phyloP scores from a whole-genome alignment of 1,140 invertebrate genomes.

The Leptinotarsa defecta region DNA sequence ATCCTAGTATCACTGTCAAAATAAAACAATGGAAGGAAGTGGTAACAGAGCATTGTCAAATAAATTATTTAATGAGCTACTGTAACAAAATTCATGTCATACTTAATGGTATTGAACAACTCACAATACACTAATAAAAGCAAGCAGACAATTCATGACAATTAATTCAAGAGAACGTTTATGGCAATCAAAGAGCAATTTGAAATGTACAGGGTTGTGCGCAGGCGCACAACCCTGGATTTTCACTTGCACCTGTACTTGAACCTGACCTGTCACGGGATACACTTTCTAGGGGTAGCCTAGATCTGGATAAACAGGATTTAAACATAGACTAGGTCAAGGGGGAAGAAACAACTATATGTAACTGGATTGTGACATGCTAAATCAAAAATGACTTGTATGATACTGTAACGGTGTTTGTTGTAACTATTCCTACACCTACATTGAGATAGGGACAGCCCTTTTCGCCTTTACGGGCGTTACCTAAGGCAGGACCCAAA shows the following conservation, averaged over 20 bases:
- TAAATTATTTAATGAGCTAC: slow-evolving; percentile 7
- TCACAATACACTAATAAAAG: slow-evolving; percentile 1
- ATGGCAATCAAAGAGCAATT: background rate
- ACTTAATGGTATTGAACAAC: background rate
- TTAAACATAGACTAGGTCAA: slow-evolving; percentile 40
- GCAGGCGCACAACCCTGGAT: slow-evolving; percentile 31
- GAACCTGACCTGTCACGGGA: slow-evolving; percentile 54
- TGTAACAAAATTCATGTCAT: background rate
- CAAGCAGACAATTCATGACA: background rate
- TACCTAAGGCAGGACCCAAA: slow-evolving; percentile 47
- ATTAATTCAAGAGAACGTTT: slow-evolving; percentile 9
- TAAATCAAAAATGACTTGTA: slow-evolving; percentile 15
- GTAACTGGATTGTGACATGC: background rate
- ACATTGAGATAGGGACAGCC: slow-evolving; percentile 32
- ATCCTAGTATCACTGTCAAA: background rate
- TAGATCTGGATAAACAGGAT: slow-evolving; percentile 38
- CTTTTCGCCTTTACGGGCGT: slow-evolving; percentile 36
- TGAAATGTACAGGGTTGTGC: slow-evolving; percentile 31
- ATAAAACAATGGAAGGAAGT: slow-evolving; percentile 21
- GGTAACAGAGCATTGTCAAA: slow-evolving; percentile 7
- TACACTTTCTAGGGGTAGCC: slow-evolving; percentile 44
- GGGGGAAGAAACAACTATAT: background rate
- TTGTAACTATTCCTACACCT: background rate
- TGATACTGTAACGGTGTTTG: background rate
- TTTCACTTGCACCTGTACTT: slow-evolving; percentile 51